A percentile compares a stretch with the other conserved stretches of the same genome.
Conservation (phyloP, 1,140 invertebrate genomes). For the Drosophila prosaltans region DNA sequence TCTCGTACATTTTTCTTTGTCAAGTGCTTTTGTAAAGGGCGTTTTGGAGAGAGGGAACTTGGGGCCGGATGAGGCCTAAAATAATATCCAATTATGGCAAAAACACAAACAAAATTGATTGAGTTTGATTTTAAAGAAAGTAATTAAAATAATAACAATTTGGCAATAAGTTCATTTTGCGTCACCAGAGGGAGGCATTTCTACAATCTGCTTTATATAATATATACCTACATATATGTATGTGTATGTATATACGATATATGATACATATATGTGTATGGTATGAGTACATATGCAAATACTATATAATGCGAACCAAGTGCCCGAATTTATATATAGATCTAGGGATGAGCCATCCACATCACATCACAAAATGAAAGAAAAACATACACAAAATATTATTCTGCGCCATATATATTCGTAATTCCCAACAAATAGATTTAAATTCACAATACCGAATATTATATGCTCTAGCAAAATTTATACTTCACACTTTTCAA, state of each 20-base stretch:
- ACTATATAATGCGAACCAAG: constrained; percentile 18
- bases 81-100: constrained; percentile 43
- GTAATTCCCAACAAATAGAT: neutral
- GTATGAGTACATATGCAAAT: constrained; percentile 6
- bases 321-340: constrained; percentile 38
- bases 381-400: constrained; percentile 13
- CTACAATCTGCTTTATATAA: constrained; percentile 29
- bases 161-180: constrained; percentile 49
- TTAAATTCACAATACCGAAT: neutral
- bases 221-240: neutral
- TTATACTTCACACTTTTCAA: no score
- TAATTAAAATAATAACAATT: constrained; percentile 44
- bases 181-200: constrained; percentile 47
- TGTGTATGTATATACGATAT: constrained; percentile 9
- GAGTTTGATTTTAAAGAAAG: constrained; percentile 2
- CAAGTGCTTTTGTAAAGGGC: neutral
- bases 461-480: neutral
- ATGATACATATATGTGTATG: neutral
- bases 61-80: neutral
- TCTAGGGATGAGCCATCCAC: constrained; percentile 44
- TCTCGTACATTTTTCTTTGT: constrained; percentile 39
- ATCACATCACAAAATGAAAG: constrained; percentile 5
- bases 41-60: no score
- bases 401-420: constrained; percentile 54
- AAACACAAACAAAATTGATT: constrained; percentile 8